Base-by-base conservation (phyloP, 1,140 invertebrate species). In the Penaeus chinensis region DNA sequence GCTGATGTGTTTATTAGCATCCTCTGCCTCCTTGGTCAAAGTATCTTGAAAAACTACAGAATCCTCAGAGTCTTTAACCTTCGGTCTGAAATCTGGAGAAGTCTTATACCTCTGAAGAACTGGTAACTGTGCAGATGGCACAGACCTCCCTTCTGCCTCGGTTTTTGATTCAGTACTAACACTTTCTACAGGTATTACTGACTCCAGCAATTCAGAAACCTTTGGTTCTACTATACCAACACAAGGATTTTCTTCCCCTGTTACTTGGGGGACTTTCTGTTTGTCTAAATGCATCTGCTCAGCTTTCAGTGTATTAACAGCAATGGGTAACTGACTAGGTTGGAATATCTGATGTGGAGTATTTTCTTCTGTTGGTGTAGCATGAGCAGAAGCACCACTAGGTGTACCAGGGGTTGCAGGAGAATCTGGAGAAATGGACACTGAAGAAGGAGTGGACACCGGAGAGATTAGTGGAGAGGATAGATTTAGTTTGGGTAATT, bases 341-440 rank as follows among this genome's bases (percentile, higher is more conserved):
- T 63, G 80, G 60, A 54, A 82, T 32, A 66, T 54, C 42, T 62
- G 66, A 16, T 37, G 18, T 76, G 74, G 47, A 63, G 27, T 32
- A 82, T 47, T 62, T 71, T 86, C 84, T 78, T 86, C 89, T 22
- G 74, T 77, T 3, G 84, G 84, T 65, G 88, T 89, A 47, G 42
- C 42, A 22, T 86, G 80, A 61, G 78, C 84, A 32, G 89, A 87
- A 24, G 79, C 65, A 78, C 54, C 63, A 47, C 69, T 78, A 61
- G 76, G 71, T 32, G 74, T 62, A 24, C 79, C 81, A 37, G 88
- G 88, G n/a, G 86, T 87, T 61, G 86, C 86, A 47, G 86, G 86
- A 18, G 88, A 89, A 77, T 89, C 88, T 78, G 83, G 83, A 66
- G 88, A 85, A 18, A 87, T 87, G 13, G 86, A 87, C 20, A 87